Evolutionary conservation across 2,888 invertebrate genomes (phyloP), one percentile per base, ranked within the genome.

Genomic region (Scaptomyza caliginosa): DNA sequence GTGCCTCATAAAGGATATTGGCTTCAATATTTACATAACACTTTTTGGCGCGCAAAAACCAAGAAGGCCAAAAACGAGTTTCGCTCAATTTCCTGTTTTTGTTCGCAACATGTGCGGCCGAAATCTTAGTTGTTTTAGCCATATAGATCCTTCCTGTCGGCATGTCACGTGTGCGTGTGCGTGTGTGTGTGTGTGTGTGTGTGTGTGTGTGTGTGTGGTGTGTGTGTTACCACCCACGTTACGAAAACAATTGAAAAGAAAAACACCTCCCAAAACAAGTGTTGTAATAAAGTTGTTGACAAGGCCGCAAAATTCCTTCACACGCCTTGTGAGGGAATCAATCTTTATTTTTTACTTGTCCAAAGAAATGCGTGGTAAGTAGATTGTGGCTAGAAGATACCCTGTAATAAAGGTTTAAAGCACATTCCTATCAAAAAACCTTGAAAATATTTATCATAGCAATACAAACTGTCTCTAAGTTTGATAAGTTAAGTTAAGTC

Each of bases 41-140:
- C 48, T 43, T 70, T 80, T 83, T 81, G 76, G 78, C 82, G 82
- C 78, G 81, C 81, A 76, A 81, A 80, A 84, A 76, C 75, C 67
- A 62, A 51, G n/a, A 21, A 16, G 16, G 7, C 16, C 16, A 3
- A 34, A 34, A 34, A 34, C 34, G 16, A 16, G 16, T 65, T 51
- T 21, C 56, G 16, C 39, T 51, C 50, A 24, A 58, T 46, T 57
- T 69, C 64, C 68, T 62, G 45, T 26, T n/a, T 21, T 21, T 63
- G 57, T 34, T 16, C 21, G 40, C 36, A 48, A 54, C 45, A 13
- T 69, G 60, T 52, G 67, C 51, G 55, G 40, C 45, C 23, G 13
- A 34, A 43, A 28, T 17, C 8, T 7, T 10, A 34, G 23, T 45
- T 42, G 48, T 46, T 32, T 6, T 34, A 16, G 7, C 60, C 30